Evolutionary conservation across 2,888 invertebrate genomes (phyloP).

Genomic region (Dryocosmus kuriphilus): DNA sequence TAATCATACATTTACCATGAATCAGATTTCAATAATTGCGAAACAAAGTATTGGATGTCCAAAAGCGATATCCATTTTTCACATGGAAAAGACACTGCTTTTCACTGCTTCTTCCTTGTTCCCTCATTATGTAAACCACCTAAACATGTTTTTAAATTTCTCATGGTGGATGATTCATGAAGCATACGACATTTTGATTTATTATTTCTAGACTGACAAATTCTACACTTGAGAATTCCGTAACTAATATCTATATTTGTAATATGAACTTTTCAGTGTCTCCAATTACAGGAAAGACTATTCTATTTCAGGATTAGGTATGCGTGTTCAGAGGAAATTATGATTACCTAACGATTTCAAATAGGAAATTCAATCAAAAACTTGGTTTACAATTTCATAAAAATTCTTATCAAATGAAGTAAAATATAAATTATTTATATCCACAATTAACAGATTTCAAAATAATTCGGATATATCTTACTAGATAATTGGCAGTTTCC

Average conservation of each 20-base stretch:
- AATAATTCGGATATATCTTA: not conserved
- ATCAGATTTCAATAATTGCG: conserved; percentile 30
- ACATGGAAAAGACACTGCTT: too few relatives aligned
- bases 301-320: conserved; percentile 1
- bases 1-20: conserved; percentile 18
- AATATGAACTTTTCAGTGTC: conserved; percentile 61
- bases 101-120: too few relatives aligned
- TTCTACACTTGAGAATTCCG: conserved; percentile 44
- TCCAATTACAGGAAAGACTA: conserved; percentile 54
- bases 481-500: not conserved
- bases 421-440: not conserved
- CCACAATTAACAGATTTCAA: not conserved
- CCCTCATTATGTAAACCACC: too few relatives aligned
- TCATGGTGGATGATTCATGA: too few relatives aligned
- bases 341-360: not conserved
- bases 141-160: too few relatives aligned
- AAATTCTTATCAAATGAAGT: not conserved
- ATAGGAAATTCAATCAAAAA: not conserved
- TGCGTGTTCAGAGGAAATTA: not conserved
- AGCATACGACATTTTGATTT: not conserved
- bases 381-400: too few relatives aligned
- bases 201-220: not conserved
- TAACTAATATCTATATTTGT: conserved; percentile 50
- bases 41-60: conserved; percentile 5
- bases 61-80: not conserved